phyloP scores from a whole-genome alignment of 2,888 invertebrate species.

The Zeuzera pyrina region DNA sequence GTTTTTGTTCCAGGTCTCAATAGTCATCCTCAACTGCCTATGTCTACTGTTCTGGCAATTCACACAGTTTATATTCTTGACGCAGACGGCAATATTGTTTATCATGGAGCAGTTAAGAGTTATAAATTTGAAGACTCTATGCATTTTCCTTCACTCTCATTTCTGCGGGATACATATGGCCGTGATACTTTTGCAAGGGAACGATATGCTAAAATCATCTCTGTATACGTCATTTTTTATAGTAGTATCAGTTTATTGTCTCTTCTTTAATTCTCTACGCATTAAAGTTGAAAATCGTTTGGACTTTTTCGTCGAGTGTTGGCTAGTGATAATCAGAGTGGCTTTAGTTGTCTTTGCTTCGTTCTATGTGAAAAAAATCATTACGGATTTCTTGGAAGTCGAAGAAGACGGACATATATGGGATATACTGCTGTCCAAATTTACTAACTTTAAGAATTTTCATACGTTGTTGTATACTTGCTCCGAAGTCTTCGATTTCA shows the following conservation, averaged over 20 bases:
- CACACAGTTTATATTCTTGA: slow-evolving; percentile 85
- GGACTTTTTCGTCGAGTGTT: slow-evolving; percentile 37
- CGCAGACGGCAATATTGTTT: slow-evolving; percentile 82
- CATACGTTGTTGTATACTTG: slow-evolving; percentile 86
- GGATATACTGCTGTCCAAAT: slow-evolving; percentile 80
- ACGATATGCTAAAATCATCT: slow-evolving; percentile 62
- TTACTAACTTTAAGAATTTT: slow-evolving; percentile 78
- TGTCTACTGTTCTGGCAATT: slow-evolving; percentile 83
- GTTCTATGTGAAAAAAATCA: slow-evolving; percentile 49
- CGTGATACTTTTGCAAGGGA: slow-evolving; percentile 51
- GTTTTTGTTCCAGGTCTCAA: slow-evolving; percentile 42
- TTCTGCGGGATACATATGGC: slow-evolving; percentile 57
- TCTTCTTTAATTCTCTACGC: slow-evolving; percentile 44
- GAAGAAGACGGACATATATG: slow-evolving; percentile 79
- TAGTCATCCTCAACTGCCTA: slow-evolving; percentile 49
- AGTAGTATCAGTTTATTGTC: slow-evolving; percentile 40
- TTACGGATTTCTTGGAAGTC: slow-evolving; percentile 40
- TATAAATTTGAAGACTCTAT: slow-evolving; percentile 51
- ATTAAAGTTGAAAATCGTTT: slow-evolving; percentile 38
- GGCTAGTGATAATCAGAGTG: slow-evolving; percentile 36
- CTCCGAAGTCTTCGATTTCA: slow-evolving; percentile 82
- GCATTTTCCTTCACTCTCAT: slow-evolving; percentile 50
- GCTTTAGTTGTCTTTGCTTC: slow-evolving; percentile 27
- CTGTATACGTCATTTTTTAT: slow-evolving; percentile 61
- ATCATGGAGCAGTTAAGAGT: slow-evolving; percentile 76